Conservation (phyloP, 2,888 invertebrate genomes). For the Rhorus exstirpatorius region DNA sequence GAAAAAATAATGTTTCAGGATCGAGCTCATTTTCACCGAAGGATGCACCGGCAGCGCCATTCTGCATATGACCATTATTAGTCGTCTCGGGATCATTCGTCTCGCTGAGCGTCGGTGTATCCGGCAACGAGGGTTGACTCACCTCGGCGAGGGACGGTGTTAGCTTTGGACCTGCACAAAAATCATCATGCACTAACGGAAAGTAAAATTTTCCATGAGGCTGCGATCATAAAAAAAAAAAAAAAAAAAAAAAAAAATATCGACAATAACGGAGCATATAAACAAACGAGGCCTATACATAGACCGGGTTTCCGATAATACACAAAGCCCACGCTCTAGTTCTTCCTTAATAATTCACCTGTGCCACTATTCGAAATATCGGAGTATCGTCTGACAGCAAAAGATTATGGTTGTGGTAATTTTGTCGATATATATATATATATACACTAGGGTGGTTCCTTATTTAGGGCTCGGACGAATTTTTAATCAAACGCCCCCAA, state of each 20-base stretch:
- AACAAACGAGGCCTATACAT: too few relatives aligned
- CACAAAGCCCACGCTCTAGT: too few relatives aligned
- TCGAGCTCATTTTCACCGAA: conserved; percentile 76
- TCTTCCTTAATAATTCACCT: too few relatives aligned
- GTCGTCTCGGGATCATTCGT: conserved; percentile 74
- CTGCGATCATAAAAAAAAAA: not conserved
- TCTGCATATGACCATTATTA: conserved; percentile 71
- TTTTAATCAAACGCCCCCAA: too few relatives aligned
- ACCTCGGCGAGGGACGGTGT: conserved; percentile 77
- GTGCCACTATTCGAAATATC: too few relatives aligned
- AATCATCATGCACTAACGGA: not conserved
- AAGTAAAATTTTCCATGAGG: not conserved
- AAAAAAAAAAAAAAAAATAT: not conserved
- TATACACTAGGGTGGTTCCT: too few relatives aligned
- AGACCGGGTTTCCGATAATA: too few relatives aligned
- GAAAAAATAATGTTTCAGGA: conserved; percentile 83
- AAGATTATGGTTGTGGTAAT: too few relatives aligned
- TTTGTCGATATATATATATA: too few relatives aligned
- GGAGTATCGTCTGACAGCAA: too few relatives aligned
- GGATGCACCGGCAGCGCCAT: conserved; percentile 68
- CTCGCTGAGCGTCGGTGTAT: conserved; percentile 79
- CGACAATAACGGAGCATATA: too few relatives aligned
- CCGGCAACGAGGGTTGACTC: conserved; percentile 76
- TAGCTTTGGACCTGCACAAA: conserved; percentile 80
- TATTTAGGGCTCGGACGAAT: too few relatives aligned